A percentile compares a stretch with the other conserved stretches of the same genome.
Evolutionary conservation across 2,113 vertebrate species (phyloP).

Genomic region (Eulemur rufifrons): DNA sequence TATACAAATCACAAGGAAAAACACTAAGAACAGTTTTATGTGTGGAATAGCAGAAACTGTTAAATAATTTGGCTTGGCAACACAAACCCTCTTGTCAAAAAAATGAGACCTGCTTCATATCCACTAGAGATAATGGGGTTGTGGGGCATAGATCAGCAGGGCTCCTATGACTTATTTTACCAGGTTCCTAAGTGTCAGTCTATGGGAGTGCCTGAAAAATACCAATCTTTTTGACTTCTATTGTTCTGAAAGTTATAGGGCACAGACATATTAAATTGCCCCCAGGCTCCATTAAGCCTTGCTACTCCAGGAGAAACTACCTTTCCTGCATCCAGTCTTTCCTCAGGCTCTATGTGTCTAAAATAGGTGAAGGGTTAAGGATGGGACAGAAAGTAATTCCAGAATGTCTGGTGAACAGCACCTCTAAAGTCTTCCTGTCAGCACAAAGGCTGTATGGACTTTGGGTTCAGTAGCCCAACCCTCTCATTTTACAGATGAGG

Average conservation of each 20-base stretch:
- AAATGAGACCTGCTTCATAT: neutral
- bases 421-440: neutral
- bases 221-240: neutral
- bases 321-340: neutral
- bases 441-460: neutral
- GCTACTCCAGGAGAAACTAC: neutral
- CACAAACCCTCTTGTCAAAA: neutral
- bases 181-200: neutral
- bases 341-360: neutral
- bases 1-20: slow-evolving; percentile 24
- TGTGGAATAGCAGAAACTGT: neutral
- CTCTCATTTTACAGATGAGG: slow-evolving; percentile 5
- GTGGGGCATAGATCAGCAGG: neutral
- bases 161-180: neutral
- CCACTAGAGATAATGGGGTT: neutral
- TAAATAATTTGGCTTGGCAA: neutral
- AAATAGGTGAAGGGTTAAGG: neutral
- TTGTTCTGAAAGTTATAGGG: neutral
- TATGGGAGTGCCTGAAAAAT: neutral
- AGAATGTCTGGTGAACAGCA: neutral
- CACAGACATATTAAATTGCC: neutral
- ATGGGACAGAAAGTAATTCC: neutral
- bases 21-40: neutral
- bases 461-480: neutral
- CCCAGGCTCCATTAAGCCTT: neutral